Evolutionary conservation across 2,888 invertebrate genomes (phyloP).

Genomic region (Apantesis nais): DNA sequence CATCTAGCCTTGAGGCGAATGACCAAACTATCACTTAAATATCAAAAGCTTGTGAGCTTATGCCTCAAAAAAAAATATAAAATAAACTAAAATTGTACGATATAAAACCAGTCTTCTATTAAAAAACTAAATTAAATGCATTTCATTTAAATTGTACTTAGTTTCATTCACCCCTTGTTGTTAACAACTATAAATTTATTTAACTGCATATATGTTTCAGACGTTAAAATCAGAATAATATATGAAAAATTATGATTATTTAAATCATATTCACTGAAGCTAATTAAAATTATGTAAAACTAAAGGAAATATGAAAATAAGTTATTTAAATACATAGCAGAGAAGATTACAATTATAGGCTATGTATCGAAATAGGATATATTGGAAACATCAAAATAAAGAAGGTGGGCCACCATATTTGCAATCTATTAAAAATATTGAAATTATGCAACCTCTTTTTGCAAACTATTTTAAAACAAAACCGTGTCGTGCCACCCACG

Average conservation of each 20-base stretch:
- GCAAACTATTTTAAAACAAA: constrained; percentile 56
- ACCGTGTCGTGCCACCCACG: constrained; percentile 68
- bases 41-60: constrained; percentile 43
- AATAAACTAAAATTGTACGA: not conserved
- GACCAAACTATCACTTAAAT: constrained; percentile 62
- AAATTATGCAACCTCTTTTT: constrained; percentile 68
- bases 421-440: constrained; percentile 22
- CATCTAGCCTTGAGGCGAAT: constrained; percentile 72
- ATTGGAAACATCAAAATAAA: not conserved
- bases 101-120: not conserved
- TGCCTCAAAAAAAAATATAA: constrained; percentile 13
- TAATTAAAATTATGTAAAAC: not conserved
- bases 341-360: not conserved
- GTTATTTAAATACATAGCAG: not conserved
- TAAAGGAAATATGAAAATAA: not conserved
- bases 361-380: not conserved
- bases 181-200: constrained; percentile 4
- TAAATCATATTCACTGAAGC: not conserved
- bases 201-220: constrained; percentile 16
- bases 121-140: not conserved
- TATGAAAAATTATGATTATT: not conserved
- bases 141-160: constrained; percentile 17
- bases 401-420: not conserved
- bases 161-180: constrained; percentile 18
- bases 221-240: not conserved